Conservation (phyloP, 1,140 invertebrate species). For the Drosophila asahinai region DNA sequence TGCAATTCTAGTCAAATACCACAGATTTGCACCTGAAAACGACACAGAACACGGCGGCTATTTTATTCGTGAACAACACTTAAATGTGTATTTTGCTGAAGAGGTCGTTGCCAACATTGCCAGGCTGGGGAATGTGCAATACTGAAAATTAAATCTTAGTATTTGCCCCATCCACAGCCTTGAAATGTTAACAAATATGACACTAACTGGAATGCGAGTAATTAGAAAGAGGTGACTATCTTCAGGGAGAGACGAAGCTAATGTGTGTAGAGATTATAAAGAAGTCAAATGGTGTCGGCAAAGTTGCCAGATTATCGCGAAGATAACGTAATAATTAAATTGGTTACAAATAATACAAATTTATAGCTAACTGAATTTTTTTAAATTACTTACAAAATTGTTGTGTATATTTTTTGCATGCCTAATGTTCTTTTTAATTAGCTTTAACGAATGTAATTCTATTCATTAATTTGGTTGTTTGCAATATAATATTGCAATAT, state of each 20-base stretch:
- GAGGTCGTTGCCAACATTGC: background rate
- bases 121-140: conserved; percentile 40
- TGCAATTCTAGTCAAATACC: conserved; percentile 19
- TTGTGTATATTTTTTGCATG: too few relatives aligned
- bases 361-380: too few relatives aligned
- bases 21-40: conserved; percentile 4
- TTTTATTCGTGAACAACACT: background rate
- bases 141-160: conserved; percentile 10
- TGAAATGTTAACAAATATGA: background rate
- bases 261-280: background rate
- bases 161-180: conserved; percentile 19
- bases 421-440: too few relatives aligned
- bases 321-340: too few relatives aligned
- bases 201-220: conserved; percentile 1
- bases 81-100: background rate
- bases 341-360: too few relatives aligned
- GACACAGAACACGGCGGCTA: background rate
- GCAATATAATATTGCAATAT: too few relatives aligned
- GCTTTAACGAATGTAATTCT: too few relatives aligned
- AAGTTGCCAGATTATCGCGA: too few relatives aligned
- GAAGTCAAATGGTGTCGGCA: background rate
- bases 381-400: too few relatives aligned
- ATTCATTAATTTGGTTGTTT: too few relatives aligned
- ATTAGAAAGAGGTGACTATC: conserved; percentile 14
- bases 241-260: background rate